A percentile compares a stretch with the other conserved stretches of the same genome.
Conservation (phyloP, 92 coral and sea anemone genomes). For the Montipora capitata region DNA sequence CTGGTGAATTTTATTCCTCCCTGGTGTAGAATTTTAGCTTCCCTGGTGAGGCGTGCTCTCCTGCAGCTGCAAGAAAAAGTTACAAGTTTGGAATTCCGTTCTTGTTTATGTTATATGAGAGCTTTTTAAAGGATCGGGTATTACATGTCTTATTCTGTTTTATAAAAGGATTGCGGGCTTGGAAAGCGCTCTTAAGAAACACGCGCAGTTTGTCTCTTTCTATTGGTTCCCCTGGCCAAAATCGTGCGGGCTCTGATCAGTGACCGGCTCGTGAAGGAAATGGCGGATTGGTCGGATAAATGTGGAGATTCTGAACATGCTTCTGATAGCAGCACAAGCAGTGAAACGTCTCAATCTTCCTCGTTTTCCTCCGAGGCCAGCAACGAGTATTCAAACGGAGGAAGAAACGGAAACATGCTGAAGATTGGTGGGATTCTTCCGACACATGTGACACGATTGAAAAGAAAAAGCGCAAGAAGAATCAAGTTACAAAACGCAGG, state of each 20-base stretch:
- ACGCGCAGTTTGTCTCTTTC: not conserved
- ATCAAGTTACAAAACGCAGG: conserved; percentile 18
- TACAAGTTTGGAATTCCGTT: no score
- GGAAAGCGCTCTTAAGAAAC: no score
- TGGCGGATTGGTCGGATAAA: conserved; percentile 23
- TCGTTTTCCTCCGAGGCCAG: not conserved
- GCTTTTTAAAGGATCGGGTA: no score
- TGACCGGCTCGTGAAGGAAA: conserved; percentile 13
- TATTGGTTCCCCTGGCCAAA: no score
- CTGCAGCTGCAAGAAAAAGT: no score
- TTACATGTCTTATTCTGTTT: not conserved
- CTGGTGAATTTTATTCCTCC: not conserved
- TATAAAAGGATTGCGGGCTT: not conserved
- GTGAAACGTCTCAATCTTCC: conserved; percentile 26
- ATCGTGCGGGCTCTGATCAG: conserved; percentile 2
- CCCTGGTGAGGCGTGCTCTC: no score
- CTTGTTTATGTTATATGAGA: no score
- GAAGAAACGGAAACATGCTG: not conserved
- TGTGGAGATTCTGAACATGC: not conserved
- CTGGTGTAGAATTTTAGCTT: not conserved
- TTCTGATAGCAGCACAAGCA: not conserved
- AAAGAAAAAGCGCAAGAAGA: conserved; percentile 32
- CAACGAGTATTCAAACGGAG: no score
- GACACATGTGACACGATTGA: not conserved
- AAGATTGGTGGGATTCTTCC: no score